phyloP scores from a whole-genome alignment of 2,797 vertebrate species.

The Salarias fasciatus region DNA sequence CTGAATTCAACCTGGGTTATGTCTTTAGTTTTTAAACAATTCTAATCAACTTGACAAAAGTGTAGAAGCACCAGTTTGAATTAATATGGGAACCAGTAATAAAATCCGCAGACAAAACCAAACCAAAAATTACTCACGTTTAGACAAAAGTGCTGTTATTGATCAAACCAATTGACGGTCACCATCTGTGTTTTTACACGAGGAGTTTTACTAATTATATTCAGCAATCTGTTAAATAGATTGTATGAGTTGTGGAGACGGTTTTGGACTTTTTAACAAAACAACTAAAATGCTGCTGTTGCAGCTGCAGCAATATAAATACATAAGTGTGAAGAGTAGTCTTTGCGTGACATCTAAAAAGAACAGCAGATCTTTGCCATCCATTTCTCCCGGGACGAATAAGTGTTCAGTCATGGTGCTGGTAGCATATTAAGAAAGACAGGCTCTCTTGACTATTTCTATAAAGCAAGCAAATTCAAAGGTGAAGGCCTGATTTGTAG shows the following conservation, averaged over 20 bases:
- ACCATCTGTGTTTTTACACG: too few relatives aligned
- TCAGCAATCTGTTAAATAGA: too few relatives aligned
- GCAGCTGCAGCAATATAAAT: neutral
- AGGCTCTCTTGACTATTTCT: neutral
- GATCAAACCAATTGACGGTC: too few relatives aligned
- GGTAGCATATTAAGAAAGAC: neutral
- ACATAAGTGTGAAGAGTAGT: neutral
- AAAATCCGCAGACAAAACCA: too few relatives aligned
- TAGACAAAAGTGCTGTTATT: too few relatives aligned
- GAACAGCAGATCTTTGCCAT: neutral
- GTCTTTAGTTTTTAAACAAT: too few relatives aligned
- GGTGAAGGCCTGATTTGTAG: conserved; percentile 15
- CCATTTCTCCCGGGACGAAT: conserved; percentile 13
- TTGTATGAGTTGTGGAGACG: neutral
- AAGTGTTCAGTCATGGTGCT: conserved; percentile 8
- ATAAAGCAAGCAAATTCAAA: conserved; percentile 20
- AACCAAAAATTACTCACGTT: too few relatives aligned
- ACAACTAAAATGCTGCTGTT: conserved; percentile 5
- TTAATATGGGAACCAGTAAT: too few relatives aligned
- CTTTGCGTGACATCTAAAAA: conserved; percentile 7
- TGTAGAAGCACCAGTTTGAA: too few relatives aligned
- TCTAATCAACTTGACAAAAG: too few relatives aligned
- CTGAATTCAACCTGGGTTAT: too few relatives aligned
- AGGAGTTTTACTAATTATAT: too few relatives aligned
- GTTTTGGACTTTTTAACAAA: neutral